A percentile compares a stretch with the other conserved stretches of the same genome.
phyloP scores from a whole-genome alignment of 1,140 invertebrate genomes.

The Popillia japonica region DNA sequence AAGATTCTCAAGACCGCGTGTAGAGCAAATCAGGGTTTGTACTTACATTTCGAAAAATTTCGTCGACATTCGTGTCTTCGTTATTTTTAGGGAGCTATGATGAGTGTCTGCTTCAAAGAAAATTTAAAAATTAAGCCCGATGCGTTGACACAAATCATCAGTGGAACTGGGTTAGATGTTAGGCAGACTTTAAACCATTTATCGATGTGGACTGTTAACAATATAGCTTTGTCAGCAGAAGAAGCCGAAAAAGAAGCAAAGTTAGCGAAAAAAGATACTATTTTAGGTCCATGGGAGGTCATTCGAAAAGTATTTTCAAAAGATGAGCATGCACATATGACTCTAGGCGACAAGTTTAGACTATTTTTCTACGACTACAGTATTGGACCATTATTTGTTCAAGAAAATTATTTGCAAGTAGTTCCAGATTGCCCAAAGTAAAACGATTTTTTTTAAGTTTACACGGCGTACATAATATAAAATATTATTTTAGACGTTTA shows the following conservation, averaged over 20 bases:
- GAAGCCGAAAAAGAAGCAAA: conserved; percentile 65
- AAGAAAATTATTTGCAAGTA: conserved; percentile 94
- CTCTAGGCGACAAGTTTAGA: conserved; percentile 84
- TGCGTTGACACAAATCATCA: conserved; percentile 84
- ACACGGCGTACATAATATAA: not conserved
- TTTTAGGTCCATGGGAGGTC: conserved; percentile 94
- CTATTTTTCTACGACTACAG: conserved; percentile 98
- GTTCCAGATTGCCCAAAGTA: conserved; percentile 73
- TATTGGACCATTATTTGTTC: conserved; percentile 93
- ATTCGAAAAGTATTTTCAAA: conserved; percentile 87
- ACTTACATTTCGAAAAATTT: conserved; percentile 1
- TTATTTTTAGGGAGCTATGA: conserved; percentile 77
- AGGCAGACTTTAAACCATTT: conserved; percentile 92
- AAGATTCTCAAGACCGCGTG: conserved; percentile 79
- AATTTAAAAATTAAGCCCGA: conserved; percentile 81
- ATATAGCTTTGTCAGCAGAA: conserved; percentile 64
- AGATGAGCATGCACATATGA: conserved; percentile 84
- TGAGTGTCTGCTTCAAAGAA: conserved; percentile 93
- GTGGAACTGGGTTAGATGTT: conserved; percentile 90
- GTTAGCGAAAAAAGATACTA: conserved; percentile 80
- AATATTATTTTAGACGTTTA: conserved; percentile 60
- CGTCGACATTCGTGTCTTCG: not conserved
- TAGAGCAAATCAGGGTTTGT: conserved; percentile 89
- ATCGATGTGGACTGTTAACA: conserved; percentile 75
- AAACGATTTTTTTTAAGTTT: conserved; percentile 49